Evolutionary conservation across 1,140 invertebrate species (phyloP).

Genomic region (Panagrolaimus sp.): DNA sequence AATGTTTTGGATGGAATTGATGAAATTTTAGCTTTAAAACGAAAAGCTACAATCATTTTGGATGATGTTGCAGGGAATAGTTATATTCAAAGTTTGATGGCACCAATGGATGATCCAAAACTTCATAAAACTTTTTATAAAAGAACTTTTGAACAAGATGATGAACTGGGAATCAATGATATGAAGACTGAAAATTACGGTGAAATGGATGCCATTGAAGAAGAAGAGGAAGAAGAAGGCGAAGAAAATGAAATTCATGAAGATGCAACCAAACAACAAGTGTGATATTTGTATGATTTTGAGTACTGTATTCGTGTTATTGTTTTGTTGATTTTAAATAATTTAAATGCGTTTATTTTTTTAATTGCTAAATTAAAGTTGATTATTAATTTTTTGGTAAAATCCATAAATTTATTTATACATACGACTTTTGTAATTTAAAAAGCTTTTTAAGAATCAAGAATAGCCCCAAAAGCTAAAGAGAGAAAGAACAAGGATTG

Average conservation of each 20-base stretch:
- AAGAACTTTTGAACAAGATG: slow-evolving; percentile 82
- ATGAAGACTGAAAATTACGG: slow-evolving; percentile 79
- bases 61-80: slow-evolving; percentile 96
- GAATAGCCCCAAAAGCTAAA: neutral
- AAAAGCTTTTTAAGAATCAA: neutral
- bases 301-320: neutral
- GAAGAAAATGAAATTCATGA: neutral
- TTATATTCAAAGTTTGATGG: slow-evolving; percentile 79
- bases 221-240: slow-evolving; percentile 43
- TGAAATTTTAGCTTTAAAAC: slow-evolving; percentile 65
- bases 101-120: slow-evolving; percentile 70
- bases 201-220: slow-evolving; percentile 43
- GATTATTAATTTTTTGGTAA: neutral
- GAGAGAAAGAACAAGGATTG: neutral
- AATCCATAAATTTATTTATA: neutral
- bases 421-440: neutral
- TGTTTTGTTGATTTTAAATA: neutral
- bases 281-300: neutral
- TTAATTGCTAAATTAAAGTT: neutral
- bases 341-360: neutral
- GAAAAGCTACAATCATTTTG: slow-evolving; percentile 72
- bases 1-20: slow-evolving; percentile 44
- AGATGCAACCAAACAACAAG: slow-evolving; percentile 9
- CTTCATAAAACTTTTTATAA: slow-evolving; percentile 76
- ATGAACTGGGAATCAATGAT: slow-evolving; percentile 88